Evolutionary conservation across 2,888 invertebrate genomes (phyloP).

Genomic region (Seira musarum): DNA sequence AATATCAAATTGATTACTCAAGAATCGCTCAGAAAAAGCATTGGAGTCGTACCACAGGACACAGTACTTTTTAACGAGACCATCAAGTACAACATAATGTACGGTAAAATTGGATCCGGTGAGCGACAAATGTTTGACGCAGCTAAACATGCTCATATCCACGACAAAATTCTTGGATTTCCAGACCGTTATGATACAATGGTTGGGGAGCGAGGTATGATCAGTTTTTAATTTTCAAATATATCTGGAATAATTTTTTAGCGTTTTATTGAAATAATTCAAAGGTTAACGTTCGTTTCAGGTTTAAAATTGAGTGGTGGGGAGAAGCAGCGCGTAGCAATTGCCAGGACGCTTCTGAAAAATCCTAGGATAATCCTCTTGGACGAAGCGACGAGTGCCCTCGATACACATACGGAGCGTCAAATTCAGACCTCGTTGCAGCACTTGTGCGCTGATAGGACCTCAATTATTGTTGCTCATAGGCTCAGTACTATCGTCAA

Average conservation of each 20-base stretch:
- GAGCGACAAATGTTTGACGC: constrained; percentile 90
- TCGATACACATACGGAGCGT: constrained; percentile 96
- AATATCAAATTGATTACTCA: constrained; percentile 90
- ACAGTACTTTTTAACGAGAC: constrained; percentile 96
- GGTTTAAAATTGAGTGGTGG: constrained; percentile 94
- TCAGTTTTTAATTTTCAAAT: too few species aligned
- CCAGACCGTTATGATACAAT: constrained; percentile 90
- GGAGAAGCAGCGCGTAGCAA: constrained; percentile 90
- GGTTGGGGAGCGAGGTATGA: constrained; percentile 98
- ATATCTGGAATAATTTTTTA: too few species aligned
- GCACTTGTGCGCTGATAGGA: constrained; percentile 86
- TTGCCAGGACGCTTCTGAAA: too few species aligned
- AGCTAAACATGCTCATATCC: constrained; percentile 94
- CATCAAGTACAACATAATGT: constrained; percentile 95
- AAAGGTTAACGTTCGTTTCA: too few species aligned
- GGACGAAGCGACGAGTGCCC: too few species aligned
- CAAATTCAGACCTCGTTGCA: constrained; percentile 87
- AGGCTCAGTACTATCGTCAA: constrained; percentile 94
- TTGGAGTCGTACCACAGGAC: constrained; percentile 98
- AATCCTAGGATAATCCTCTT: too few species aligned
- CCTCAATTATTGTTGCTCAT: constrained; percentile 96
- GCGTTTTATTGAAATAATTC: too few species aligned
- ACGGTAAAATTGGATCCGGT: constrained; percentile 85
- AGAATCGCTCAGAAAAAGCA: constrained; percentile 85
- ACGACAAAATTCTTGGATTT: constrained; percentile 91